Evolutionary conservation across 2,113 vertebrate genomes (phyloP), one percentile per base, ranked within the genome.

Genomic region (Erythrolamprus reginae): DNA sequence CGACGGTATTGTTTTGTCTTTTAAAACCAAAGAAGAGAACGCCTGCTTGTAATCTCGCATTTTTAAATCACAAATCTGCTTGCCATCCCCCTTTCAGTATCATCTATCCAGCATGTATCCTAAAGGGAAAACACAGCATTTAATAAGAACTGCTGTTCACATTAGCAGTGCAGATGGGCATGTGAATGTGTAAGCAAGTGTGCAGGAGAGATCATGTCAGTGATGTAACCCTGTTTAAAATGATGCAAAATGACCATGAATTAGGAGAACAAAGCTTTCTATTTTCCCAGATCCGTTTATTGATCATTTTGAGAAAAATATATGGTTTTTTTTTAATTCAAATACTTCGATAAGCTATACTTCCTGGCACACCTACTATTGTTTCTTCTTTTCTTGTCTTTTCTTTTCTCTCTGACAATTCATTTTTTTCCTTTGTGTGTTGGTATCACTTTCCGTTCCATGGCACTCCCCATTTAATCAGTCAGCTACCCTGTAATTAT

Each of bases 401-500:
- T 33, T 19, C 33, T 0, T 56, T 55, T 92, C 90, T 86, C 50
- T 93, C 96, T 95, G 91, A 58, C 77, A 94, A 94, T 88, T 88
- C 65, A 47, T 84, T 88, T 28, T 2, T 0, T 77, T 92, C 93
- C 93, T 0, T 92, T 92, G 92, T 90, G 92, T 95, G 85, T 95
- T 96, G 93, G 93, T 97, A 97, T 97, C 97, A 97, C 95, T 97
- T 97, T 97, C 97, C 96, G 94, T 96, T 95, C 88, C 93, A 93
- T 97, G 95, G 90, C 95, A 96, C 95, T 85, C 87, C 65, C 94
- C 95, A 94, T 95, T 95, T 97, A 97, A 97, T 97, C 96, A 97
- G 93, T 28, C 92, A 97, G 93, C 96, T 97, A 96, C 96, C 96
- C 96, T 97, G 94, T 97, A 97, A 97, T 97, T 97, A 97, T 91